Conservation (phyloP, 2,888 invertebrate genomes). For the Busseola fusca region DNA sequence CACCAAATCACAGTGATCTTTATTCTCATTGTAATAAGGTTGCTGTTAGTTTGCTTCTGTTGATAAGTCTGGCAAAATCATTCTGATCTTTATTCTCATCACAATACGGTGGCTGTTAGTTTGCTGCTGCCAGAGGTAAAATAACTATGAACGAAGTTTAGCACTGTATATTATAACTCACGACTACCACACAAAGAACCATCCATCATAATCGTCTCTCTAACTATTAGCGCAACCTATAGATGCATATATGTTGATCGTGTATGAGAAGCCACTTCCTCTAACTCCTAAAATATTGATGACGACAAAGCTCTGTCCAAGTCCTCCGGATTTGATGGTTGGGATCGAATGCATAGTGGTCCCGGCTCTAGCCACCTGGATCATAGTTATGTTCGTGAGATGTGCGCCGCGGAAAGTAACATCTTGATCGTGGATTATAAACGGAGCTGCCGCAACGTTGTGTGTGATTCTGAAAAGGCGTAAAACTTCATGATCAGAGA, state of each 20-base stretch:
- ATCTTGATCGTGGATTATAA: conserved; percentile 28
- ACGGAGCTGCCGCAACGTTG: conserved; percentile 20
- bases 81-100: too few relatives aligned
- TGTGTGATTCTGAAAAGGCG: conserved; percentile 22
- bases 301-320: conserved; percentile 11
- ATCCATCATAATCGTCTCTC: not conserved
- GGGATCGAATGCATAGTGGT: conserved; percentile 29
- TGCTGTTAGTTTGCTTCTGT: too few relatives aligned
- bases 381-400: conserved; percentile 24
- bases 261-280: conserved; percentile 20
- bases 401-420: conserved; percentile 6
- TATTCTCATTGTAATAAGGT: too few relatives aligned
- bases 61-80: too few relatives aligned
- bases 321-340: conserved; percentile 24
- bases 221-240: conserved; percentile 32
- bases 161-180: too few relatives aligned
- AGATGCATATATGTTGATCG: conserved; percentile 12
- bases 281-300: conserved; percentile 26
- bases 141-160: too few relatives aligned
- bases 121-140: too few relatives aligned
- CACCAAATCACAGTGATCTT: too few relatives aligned
- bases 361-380: conserved; percentile 14
- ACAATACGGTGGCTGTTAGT: too few relatives aligned
- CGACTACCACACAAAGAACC: not conserved
- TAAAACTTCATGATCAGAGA: too few relatives aligned